Evolutionary conservation across 2,113 vertebrate genomes (phyloP).

Genomic region (Trochalopteron elliotii): DNA sequence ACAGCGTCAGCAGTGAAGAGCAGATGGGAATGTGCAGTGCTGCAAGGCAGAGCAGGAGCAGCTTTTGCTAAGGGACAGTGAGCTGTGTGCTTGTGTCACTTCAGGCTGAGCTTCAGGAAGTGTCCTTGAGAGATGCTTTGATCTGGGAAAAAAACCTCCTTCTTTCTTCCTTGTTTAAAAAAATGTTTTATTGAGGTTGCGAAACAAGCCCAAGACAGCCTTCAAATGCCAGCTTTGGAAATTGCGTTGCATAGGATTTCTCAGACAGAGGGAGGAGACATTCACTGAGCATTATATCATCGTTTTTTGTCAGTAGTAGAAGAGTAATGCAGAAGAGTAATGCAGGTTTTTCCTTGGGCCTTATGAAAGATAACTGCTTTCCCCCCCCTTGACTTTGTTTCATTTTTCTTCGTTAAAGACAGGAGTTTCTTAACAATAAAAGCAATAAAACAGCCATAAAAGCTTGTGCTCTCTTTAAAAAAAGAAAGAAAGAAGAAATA

Average conservation of each 20-base stretch:
- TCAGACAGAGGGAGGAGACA: background rate
- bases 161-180: background rate
- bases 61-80: background rate
- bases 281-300: background rate
- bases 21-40: rapidly evolving
- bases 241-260: background rate
- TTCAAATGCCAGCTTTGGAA: background rate
- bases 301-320: background rate
- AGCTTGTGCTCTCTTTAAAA: background rate
- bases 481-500: background rate
- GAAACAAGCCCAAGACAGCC: background rate
- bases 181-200: background rate
- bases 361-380: background rate
- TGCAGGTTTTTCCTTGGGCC: background rate
- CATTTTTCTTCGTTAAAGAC: background rate
- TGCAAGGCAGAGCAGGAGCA: background rate
- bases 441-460: background rate
- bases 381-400: background rate
- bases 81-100: background rate
- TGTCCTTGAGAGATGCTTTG: background rate
- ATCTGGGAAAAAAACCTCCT: background rate
- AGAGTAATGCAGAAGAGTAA: background rate
- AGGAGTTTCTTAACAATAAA: background rate
- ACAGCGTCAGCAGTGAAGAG: background rate
- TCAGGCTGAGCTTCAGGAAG: background rate